Evolutionary conservation across 1,140 invertebrate genomes (phyloP), one percentile per base, ranked within the genome.

Genomic region (Drosophila pseudoobscura): DNA sequence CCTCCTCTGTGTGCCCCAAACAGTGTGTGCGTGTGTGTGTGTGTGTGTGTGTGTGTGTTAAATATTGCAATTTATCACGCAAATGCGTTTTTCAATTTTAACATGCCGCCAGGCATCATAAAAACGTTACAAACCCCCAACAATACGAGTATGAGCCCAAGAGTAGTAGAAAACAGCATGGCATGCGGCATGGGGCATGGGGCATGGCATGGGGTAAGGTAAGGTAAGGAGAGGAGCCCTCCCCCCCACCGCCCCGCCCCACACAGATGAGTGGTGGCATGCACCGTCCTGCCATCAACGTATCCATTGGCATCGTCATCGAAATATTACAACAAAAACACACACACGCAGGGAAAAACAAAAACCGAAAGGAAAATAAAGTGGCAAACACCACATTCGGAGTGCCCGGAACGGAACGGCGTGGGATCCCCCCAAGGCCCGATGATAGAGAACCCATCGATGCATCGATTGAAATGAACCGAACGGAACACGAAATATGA

Each of bases 11-110:
- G 24, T 31, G 51, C 20, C 31, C 35, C 44, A 46, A 15, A 17
- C 20, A 20, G 8, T 52, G 44, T 44, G 49, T 51, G 55, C 64
- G 52, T 73, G 49, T 51, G 55, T 68, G 52, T 73, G 44, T 53
- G 50, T 15, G 15, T 15, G 39, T 15, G 60, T 68, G 61, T 77
- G 61, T 88, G 78, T 89, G 83, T 89, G 89, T 91, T 91, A 91
- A 91, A 91, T 91, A 91, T 91, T 91, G 89, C 89, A 91, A 91
- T 91, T 91, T 91, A 91, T 91, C 89, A 91, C 89, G 89, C 89
- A 91, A 91, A 91, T 91, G 89, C 89, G 89, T 91, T 91, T 91
- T 91, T 91, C 89, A 90, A 90, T 90, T 90, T 90, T 89, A 90
- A 90, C 89, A 90, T 87, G 89, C 89, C 89, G 89, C 89, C 80